Evolutionary conservation across 2,113 vertebrate species (phyloP).

Genomic region (Mystacornis crossleyi): DNA sequence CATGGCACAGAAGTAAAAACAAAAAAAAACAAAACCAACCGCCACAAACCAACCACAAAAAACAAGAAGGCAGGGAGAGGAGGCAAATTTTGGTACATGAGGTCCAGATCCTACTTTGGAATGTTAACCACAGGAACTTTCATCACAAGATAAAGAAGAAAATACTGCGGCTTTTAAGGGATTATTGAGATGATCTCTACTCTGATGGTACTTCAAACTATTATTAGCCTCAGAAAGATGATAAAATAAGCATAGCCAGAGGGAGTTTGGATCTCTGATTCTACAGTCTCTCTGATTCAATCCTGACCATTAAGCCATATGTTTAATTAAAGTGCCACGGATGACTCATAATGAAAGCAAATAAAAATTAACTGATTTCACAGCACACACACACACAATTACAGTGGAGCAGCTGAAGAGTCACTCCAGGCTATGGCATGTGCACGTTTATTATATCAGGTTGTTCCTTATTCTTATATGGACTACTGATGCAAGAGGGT

Average conservation of each 20-base stretch:
- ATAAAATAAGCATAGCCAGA: constrained; percentile 19
- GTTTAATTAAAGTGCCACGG: constrained; percentile 15
- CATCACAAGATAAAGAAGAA: neutral
- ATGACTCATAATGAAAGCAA: constrained; percentile 44
- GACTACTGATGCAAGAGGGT: neutral
- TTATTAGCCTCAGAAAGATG: constrained; percentile 26
- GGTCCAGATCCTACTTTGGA: neutral
- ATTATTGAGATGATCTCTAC: constrained; percentile 8
- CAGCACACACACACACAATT: neutral
- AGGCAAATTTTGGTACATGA: neutral
- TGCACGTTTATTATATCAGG: neutral
- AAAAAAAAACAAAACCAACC: accelerated
- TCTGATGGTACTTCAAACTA: neutral
- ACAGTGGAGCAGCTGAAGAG: neutral
- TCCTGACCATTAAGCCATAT: constrained; percentile 7
- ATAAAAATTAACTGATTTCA: neutral
- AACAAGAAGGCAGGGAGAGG: neutral
- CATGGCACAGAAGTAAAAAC: neutral
- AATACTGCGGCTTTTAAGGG: neutral
- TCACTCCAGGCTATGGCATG: neutral
- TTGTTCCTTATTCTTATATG: neutral
- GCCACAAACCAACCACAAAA: neutral
- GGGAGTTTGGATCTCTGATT: constrained; percentile 4
- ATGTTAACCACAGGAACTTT: neutral
- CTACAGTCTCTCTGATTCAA: neutral